Conservation (phyloP, 1,140 invertebrate genomes). For the Paralvinella palmiformis region DNA sequence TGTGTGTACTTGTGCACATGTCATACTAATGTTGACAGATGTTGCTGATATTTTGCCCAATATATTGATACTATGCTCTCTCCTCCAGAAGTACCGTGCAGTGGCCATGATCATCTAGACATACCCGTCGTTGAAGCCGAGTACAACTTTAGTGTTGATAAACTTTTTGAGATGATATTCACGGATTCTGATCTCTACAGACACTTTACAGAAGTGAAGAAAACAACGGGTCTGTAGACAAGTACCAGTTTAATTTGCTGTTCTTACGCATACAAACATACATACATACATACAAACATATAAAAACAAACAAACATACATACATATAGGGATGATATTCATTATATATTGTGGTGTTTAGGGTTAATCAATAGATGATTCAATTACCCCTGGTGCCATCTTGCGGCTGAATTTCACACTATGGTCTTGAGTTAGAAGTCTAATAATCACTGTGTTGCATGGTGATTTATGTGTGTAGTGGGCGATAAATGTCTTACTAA, state of each 20-base stretch:
- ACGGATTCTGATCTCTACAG: conserved; percentile 85
- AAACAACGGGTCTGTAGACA: conserved; percentile 70
- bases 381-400: too few species aligned
- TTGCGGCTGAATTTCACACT: too few species aligned
- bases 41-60: background rate
- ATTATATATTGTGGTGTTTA: too few species aligned
- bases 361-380: too few species aligned
- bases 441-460: too few species aligned
- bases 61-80: background rate
- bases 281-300: too few species aligned
- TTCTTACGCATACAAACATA: too few species aligned
- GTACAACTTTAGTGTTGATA: conserved; percentile 70
- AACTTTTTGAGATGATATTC: conserved; percentile 84
- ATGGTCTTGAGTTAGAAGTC: too few species aligned
- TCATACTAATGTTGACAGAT: background rate
- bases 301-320: too few species aligned
- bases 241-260: background rate
- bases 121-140: conserved; percentile 66
- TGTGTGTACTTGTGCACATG: background rate
- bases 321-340: too few species aligned
- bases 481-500: too few species aligned
- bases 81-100: conserved; percentile 18
- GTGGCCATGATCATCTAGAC: conserved; percentile 66
- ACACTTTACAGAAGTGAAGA: conserved; percentile 71
- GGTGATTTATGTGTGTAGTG: too few species aligned